phyloP scores from a whole-genome alignment of 1,140 invertebrate species.

The Drosophila mayri region DNA sequence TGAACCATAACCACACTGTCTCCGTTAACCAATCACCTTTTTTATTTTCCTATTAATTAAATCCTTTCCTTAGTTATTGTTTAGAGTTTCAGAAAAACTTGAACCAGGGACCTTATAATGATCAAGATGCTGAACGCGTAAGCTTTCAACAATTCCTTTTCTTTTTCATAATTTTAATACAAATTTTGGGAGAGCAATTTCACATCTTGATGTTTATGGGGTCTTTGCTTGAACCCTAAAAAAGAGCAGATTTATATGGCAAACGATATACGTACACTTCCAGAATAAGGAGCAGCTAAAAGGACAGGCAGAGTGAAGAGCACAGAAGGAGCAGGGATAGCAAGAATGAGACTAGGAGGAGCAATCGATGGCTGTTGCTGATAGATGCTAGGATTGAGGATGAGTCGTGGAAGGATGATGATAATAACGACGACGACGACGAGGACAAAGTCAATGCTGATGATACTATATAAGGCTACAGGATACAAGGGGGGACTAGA shows the following conservation, averaged over 20 bases:
- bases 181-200: background rate
- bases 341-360: background rate
- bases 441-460: constrained; percentile 67
- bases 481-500: constrained; percentile 33
- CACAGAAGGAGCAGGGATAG: background rate
- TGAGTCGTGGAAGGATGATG: background rate
- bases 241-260: constrained; percentile 9
- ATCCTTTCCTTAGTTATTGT: background rate
- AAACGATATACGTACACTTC: constrained; percentile 23
- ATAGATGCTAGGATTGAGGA: background rate
- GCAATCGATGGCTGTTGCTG: constrained; percentile 17
- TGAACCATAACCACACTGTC: constrained; percentile 4
- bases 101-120: background rate
- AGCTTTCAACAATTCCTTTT: too few species aligned
- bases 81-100: constrained; percentile 1
- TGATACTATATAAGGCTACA: constrained; percentile 72
- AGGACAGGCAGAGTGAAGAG: background rate
- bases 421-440: constrained; percentile 40
- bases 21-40: background rate
- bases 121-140: background rate
- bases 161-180: background rate
- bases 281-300: background rate
- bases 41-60: background rate
- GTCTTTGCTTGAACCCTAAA: constrained; percentile 5
- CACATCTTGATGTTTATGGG: background rate